Conservation (phyloP, 2,113 vertebrate species). For the Gymnogyps californianus region DNA sequence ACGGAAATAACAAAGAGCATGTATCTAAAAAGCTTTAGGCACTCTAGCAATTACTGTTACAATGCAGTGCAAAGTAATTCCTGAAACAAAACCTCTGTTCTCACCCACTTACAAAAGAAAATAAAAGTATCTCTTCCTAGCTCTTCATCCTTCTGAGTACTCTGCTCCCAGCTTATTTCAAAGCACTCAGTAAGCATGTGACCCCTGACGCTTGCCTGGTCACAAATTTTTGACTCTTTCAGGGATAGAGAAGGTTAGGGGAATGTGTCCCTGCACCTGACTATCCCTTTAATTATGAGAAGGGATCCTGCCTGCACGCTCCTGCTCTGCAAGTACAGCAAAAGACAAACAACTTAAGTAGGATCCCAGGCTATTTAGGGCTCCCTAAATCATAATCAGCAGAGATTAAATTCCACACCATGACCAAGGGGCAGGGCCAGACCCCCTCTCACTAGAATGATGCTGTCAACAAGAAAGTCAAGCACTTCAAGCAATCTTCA, state of each 20-base stretch:
- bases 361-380: not conserved
- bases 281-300: not conserved
- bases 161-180: not conserved
- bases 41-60: slow-evolving; percentile 2
- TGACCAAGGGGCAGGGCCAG: not conserved
- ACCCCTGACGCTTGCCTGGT: not conserved
- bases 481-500: not conserved
- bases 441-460: not conserved
- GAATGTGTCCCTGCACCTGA: not conserved
- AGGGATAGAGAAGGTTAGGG: not conserved
- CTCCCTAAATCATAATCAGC: not conserved
- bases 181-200: not conserved
- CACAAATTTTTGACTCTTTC: not conserved
- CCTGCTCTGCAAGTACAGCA: not conserved
- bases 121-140: not conserved
- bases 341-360: not conserved
- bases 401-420: not conserved
- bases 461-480: not conserved
- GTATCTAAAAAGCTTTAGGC: not conserved
- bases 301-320: not conserved
- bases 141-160: not conserved
- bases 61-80: not conserved
- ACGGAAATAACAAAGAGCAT: not conserved
- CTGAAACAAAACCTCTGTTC: slow-evolving; percentile 2
- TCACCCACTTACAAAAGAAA: not conserved